A percentile compares a stretch with the other conserved stretches of the same genome.
Conservation (phyloP, 2,888 invertebrate species). For the Cotesia congregata region DNA sequence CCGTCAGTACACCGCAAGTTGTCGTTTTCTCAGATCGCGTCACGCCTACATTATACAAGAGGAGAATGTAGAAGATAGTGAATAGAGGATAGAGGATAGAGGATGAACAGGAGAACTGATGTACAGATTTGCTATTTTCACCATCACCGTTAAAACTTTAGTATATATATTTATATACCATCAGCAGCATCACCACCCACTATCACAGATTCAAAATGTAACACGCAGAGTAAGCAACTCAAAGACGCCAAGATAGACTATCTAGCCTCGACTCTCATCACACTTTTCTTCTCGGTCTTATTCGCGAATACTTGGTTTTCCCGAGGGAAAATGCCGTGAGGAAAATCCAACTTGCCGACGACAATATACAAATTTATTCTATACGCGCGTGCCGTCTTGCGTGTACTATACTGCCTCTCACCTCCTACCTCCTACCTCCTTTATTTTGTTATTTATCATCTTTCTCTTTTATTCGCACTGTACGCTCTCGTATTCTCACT, state of each 20-base stretch:
- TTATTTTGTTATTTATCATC: slow-evolving; percentile 20
- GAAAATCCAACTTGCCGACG: slow-evolving; percentile 52
- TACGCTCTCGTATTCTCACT: slow-evolving; percentile 44
- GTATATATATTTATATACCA: background rate
- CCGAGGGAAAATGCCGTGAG: slow-evolving; percentile 44
- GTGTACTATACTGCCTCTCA: slow-evolving; percentile 37
- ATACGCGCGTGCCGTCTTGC: slow-evolving; percentile 50
- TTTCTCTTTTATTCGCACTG: slow-evolving; percentile 25
- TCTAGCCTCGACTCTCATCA: slow-evolving; percentile 38
- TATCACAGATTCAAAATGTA: slow-evolving; percentile 52
- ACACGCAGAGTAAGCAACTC: slow-evolving; percentile 52
- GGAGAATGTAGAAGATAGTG: too few relatives aligned
- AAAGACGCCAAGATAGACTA: slow-evolving; percentile 50
- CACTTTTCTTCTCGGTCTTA: slow-evolving; percentile 21
- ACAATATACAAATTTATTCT: slow-evolving; percentile 55
- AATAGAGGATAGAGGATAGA: background rate
- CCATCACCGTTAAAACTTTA: background rate
- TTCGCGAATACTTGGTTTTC: slow-evolving; percentile 32
- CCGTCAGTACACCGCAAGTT: background rate
- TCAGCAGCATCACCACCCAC: slow-evolving; percentile 35
- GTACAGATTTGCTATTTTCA: background rate
- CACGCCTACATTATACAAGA: background rate
- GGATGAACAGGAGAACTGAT: background rate
- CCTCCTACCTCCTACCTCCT: slow-evolving; percentile 12
- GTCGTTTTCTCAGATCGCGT: slow-evolving; percentile 7